These are phyloP conservation scores for Drosophila virilis DNA, from an alignment of 1,140 invertebrate genomes.

Conservation along the genomic window DNA sequence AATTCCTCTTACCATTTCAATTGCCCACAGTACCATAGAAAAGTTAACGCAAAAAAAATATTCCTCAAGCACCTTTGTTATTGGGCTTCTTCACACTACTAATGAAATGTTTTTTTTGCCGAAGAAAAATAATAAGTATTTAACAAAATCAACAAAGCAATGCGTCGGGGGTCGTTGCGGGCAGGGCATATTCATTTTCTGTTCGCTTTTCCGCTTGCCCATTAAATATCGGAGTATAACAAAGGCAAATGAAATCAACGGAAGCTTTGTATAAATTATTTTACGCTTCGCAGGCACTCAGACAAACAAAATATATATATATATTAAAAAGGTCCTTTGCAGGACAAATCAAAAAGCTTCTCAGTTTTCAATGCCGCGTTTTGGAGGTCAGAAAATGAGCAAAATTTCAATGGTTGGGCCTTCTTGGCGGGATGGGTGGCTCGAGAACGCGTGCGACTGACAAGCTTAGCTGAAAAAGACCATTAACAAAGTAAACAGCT, in stretches of 20 bases:
- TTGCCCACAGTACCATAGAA: background rate
- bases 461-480: conserved; percentile 78
- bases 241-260: conserved; percentile 67
- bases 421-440: background rate
- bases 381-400: conserved; percentile 74
- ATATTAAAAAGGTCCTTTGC: conserved; percentile 15
- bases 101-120: background rate
- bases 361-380: conserved; percentile 62
- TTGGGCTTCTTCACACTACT: background rate
- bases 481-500: conserved; percentile 83
- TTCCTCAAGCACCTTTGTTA: background rate
- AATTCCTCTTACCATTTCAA: too few relatives aligned
- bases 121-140: conserved; percentile 66
- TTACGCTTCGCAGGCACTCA: conserved; percentile 54
- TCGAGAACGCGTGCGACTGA: conserved; percentile 53
- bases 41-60: conserved; percentile 4
- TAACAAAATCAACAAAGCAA: conserved; percentile 64
- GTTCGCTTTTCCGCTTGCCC: conserved; percentile 27
- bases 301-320: conserved; percentile 38
- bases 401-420: conserved; percentile 55
- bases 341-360: conserved; percentile 68
- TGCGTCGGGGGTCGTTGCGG: background rate
- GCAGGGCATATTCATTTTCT: conserved; percentile 6
- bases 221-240: conserved; percentile 63
- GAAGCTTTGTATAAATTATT: conserved; percentile 76